Base-by-base conservation (phyloP, 2,888 invertebrate genomes). In the Pollenia labialis region DNA sequence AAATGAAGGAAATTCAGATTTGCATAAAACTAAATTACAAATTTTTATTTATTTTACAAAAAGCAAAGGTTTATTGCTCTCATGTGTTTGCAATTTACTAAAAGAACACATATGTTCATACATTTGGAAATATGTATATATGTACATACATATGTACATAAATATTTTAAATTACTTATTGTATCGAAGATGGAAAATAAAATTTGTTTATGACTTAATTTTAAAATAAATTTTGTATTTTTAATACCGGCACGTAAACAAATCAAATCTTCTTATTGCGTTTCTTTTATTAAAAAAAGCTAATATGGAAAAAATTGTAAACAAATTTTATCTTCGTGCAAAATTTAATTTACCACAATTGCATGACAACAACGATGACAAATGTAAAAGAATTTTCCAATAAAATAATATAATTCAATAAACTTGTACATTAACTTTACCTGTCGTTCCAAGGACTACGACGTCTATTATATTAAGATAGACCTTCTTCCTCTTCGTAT, bases 351-450 rank as follows among this genome's bases (percentile, higher is more conserved):
- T 83, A 83, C 86, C 83, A 81, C 86, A 83, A 86, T 86, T 83
- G 71, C 83, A 86, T 81, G 83, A 72, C 80, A 56, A 58, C 77
- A 72, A 48, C 64, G 76, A 52, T 76, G 86, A 83, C 71, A 83
- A 83, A 86, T 80, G 52, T 60, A 76, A 71, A 44, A 79, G 69
- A 82, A 82, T 80, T 64, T 50, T 75, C 56, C 76, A 75, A 86
- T 86, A 83, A 86, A 86, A 80, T 83, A 76, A 83, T 83, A 72
- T 86, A 86, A 86, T 86, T 83, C 83, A 86, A 86, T 86, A 83
- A 83, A 86, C 71, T 80, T 83, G 71, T 72, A 72, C 72, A 81
- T 83, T 86, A 86, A 86, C 79, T 83, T 81, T 86, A 86, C 52
- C 86, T 81, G 80, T 14, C 75, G 76, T 69, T 71, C 68, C 80